Conservation (phyloP, 1,140 invertebrate genomes). For the Brachionus asplanchnoidis region DNA sequence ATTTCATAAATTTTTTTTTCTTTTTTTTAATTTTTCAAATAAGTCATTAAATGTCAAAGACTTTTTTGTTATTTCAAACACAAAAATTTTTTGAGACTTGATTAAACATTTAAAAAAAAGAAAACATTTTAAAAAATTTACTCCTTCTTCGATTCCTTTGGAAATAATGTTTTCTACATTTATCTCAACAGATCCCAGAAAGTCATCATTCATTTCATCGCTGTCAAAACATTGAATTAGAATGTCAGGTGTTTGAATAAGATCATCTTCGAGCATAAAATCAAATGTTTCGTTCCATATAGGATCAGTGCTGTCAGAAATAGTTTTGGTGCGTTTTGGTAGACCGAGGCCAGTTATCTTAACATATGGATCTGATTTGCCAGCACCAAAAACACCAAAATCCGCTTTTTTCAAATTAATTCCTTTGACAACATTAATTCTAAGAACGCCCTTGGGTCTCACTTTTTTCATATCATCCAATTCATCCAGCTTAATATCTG, state of each 20-base stretch:
- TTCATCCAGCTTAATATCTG: constrained; percentile 69
- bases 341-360: constrained; percentile 57
- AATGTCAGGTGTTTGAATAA: constrained; percentile 68
- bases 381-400: constrained; percentile 78
- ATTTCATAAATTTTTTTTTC: not conserved
- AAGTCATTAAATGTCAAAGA: not conserved
- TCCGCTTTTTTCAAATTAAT: constrained; percentile 76
- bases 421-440: constrained; percentile 81
- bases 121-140: constrained; percentile 45
- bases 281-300: constrained; percentile 66
- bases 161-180: constrained; percentile 1
- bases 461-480: constrained; percentile 81
- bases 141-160: constrained; percentile 43
- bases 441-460: constrained; percentile 61
- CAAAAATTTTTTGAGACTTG: too few relatives aligned
- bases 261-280: constrained; percentile 55
- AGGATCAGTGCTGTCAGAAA: constrained; percentile 83
- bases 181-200: not conserved
- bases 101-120: not conserved
- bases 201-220: constrained; percentile 58
- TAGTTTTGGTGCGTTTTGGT: constrained; percentile 66
- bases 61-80: too few relatives aligned
- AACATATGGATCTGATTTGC: constrained; percentile 90
- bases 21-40: too few relatives aligned
- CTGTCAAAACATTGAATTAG: constrained; percentile 74